A percentile compares a stretch with the other conserved stretches of the same genome.
Evolutionary conservation across 2,797 vertebrate species (phyloP).

Genomic region (Coilia nasus): DNA sequence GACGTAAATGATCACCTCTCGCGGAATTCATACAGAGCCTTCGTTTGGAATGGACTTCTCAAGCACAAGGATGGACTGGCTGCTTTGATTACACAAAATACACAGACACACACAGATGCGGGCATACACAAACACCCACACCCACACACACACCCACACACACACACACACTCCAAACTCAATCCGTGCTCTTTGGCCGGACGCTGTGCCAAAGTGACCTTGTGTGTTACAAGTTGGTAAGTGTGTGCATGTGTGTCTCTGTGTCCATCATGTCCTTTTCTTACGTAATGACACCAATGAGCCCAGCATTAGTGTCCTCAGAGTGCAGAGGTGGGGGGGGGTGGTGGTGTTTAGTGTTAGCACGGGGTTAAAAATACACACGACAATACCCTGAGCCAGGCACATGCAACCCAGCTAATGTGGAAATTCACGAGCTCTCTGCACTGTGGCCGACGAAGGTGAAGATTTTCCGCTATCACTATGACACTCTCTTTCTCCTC

Average conservation of each 20-base stretch:
- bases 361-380: constrained; percentile 49
- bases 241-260: background rate
- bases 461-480: constrained; percentile 15
- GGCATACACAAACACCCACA: background rate
- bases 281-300: constrained; percentile 36
- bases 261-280: constrained; percentile 2
- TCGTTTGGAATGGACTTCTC: constrained; percentile 90
- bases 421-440: constrained; percentile 39
- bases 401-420: constrained; percentile 32
- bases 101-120: no score
- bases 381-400: constrained; percentile 34
- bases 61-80: background rate
- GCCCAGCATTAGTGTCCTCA: constrained; percentile 29
- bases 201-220: constrained; percentile 89
- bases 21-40: constrained; percentile 95
- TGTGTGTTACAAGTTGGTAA: background rate
- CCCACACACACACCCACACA: background rate
- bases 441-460: constrained; percentile 1
- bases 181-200: constrained; percentile 86
- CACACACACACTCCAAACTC: background rate
- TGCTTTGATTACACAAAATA: background rate
- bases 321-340: background rate
- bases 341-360: constrained; percentile 28
- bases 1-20: constrained; percentile 84
- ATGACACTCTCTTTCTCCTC: background rate